Base-by-base conservation (phyloP, 1,140 invertebrate genomes). In the Lasioglossum albipes region DNA sequence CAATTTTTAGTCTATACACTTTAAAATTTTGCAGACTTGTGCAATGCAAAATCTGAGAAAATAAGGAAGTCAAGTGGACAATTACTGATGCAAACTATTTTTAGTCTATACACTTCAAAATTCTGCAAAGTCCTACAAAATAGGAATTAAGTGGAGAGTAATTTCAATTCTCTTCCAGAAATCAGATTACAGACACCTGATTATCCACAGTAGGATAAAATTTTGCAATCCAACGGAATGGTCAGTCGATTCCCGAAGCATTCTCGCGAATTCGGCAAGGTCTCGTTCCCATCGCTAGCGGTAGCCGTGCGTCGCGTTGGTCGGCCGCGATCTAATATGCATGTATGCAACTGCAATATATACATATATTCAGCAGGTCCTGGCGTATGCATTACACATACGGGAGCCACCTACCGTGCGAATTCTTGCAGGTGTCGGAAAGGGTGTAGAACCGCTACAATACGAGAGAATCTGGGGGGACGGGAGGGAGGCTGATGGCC, bases 341-440 rank as follows among this genome's bases (percentile, higher is more conserved):
- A 81, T 71, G 59, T 76, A 76, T 84, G 70, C 83, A 86, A 78
- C 80, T 75, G 75, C 80, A 75, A 82, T 84, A 67, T 62, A 84
- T 79, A 77, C 84, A 85, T 85, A 85, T 79, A 83, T 80, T 84
- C 84, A 74, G 73, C 45, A 67, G 70, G 59, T 70, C 42, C 41
- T 31, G 68, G 67, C 57, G 66, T 66, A 59, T 59, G 42, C 68
- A 70, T 82, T 79, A 71, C 57, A 78, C 77, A 79, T 75, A 78
- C 73, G 68, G 82, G 49, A 86, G 80, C 70, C 84, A 88, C 84
- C 87, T 79, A 83, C 78, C 87, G 84, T 86, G 87, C 83, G 87
- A 88, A 88, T 81, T 80, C 81, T 84, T 75, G 87, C 87, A 89
- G 87, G 87, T 88, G 87, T 87, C 79, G 62, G 84, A 74, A 54